These are phyloP conservation scores for Xenopus laevis DNA, from an alignment of 2,113 vertebrate species.

Conservation along the genomic window DNA sequence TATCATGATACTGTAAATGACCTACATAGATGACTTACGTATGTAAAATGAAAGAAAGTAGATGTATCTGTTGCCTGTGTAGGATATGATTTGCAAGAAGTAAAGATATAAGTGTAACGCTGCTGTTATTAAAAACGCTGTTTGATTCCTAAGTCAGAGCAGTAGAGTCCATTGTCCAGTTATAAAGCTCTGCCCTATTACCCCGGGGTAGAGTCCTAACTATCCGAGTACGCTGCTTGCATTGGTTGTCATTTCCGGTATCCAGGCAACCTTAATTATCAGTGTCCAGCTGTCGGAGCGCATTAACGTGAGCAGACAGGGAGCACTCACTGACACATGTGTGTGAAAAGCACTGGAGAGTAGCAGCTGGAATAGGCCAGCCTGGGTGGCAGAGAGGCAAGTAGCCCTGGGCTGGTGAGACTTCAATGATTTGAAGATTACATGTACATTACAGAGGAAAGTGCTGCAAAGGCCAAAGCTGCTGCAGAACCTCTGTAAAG, in stretches of 20 bases:
- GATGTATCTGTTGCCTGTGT: too few species aligned
- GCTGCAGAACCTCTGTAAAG: too few species aligned
- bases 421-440: neutral
- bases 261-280: slow-evolving; percentile 36
- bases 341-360: slow-evolving; percentile 7
- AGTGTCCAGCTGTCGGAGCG: slow-evolving; percentile 32
- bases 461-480: neutral
- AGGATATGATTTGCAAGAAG: too few species aligned
- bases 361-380: neutral
- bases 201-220: slow-evolving; percentile 22
- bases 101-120: neutral
- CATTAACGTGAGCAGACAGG: slow-evolving; percentile 2
- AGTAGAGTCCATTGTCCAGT: slow-evolving; percentile 8
- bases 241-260: slow-evolving; percentile 30
- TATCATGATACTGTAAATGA: too few species aligned
- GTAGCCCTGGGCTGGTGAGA: neutral
- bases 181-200: neutral
- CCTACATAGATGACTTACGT: too few species aligned
- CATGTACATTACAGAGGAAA: neutral
- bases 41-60: too few species aligned
- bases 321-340: slow-evolving; percentile 4
- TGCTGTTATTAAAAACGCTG: neutral
- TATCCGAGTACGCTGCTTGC: slow-evolving; percentile 5
- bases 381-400: neutral
- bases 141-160: slow-evolving; percentile 4